Conservation (phyloP, 2,888 invertebrate species). For the Cantharis rustica region DNA sequence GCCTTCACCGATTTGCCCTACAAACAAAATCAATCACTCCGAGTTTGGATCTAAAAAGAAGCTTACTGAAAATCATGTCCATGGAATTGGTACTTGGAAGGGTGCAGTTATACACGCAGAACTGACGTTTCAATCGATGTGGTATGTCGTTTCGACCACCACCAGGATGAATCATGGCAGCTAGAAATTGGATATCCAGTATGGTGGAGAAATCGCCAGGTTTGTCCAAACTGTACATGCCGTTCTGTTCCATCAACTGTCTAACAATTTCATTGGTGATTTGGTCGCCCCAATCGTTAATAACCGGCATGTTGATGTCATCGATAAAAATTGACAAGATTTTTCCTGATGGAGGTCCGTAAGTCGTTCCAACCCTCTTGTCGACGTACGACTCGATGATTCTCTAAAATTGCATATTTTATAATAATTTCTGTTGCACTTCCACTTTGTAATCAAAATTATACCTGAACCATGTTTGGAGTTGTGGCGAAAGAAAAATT, state of each 20-base stretch:
- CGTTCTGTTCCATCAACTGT: constrained; percentile 83
- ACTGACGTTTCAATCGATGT: constrained; percentile 82
- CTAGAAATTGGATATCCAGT: constrained; percentile 80
- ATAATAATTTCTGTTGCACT: background rate
- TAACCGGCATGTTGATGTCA: constrained; percentile 90
- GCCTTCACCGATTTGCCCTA: constrained; percentile 77
- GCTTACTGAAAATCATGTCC: constrained; percentile 83
- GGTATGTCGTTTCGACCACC: constrained; percentile 91
- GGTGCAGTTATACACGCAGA: constrained; percentile 87
- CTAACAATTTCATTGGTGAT: constrained; percentile 89
- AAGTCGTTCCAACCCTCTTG: constrained; percentile 85
- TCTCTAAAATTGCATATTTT: constrained; percentile 47
- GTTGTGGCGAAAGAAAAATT: constrained; percentile 92
- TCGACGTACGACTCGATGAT: constrained; percentile 89
- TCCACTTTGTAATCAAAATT: background rate
- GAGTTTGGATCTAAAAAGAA: background rate
- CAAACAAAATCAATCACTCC: background rate
- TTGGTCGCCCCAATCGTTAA: constrained; percentile 93
- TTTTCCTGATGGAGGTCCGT: constrained; percentile 83
- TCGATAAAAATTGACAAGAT: constrained; percentile 87
- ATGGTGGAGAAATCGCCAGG: constrained; percentile 85
- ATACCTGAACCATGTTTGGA: constrained; percentile 80
- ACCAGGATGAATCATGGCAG: constrained; percentile 93
- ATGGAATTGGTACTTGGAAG: constrained; percentile 83
- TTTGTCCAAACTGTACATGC: constrained; percentile 87